Base-by-base conservation (phyloP, 2,797 vertebrate genomes). In the Bovichtus variegatus region DNA sequence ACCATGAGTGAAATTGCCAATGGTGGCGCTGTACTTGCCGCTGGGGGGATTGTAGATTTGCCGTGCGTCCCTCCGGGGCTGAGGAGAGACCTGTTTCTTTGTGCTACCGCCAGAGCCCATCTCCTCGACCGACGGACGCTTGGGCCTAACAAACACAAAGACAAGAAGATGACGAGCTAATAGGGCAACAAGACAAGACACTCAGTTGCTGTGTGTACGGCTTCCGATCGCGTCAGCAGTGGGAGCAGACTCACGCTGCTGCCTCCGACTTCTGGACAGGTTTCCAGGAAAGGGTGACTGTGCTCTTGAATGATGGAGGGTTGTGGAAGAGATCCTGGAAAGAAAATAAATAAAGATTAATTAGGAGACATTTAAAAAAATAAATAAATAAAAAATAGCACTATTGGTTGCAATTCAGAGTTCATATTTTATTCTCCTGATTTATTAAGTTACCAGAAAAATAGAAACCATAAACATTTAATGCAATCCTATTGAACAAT, bases 21-120 rank as follows among this genome's bases (percentile, higher is more conserved):
- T 94, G 76, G 96, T 96, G 89, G 96, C 97, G 81, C 98, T 99
- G 91, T 98, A 99, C 89, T 99, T 99, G 62, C 98, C 98, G 75
- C 98, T 99, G 71, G 98, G 98, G 53, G 98, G 98, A 73, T 99
- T 99, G 91, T 99, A 99, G 87, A 99, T 99, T 91, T 99, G 98
- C 38, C 98, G 94, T 15, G 98, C 96, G 68, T 99, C 98, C 77
- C 98, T 95, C 87, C 98, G 96, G 80, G 97, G 97, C 90, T 97
- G 96, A 49, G 95, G 87, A 4, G 96, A 83, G 64, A 96, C 85
- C 71, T 96, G 91, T 74, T 99, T 99, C 90, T 99, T 98, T 88
- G 94, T 93, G 82, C 94, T 93, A 34, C 89, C 95, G 59, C 93
- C 93, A 13, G 97, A 92, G n/a, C 95, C 93, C 76, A 96, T 89